Conservation (phyloP, 1,140 invertebrate species). For the Araneus ventricosus region DNA sequence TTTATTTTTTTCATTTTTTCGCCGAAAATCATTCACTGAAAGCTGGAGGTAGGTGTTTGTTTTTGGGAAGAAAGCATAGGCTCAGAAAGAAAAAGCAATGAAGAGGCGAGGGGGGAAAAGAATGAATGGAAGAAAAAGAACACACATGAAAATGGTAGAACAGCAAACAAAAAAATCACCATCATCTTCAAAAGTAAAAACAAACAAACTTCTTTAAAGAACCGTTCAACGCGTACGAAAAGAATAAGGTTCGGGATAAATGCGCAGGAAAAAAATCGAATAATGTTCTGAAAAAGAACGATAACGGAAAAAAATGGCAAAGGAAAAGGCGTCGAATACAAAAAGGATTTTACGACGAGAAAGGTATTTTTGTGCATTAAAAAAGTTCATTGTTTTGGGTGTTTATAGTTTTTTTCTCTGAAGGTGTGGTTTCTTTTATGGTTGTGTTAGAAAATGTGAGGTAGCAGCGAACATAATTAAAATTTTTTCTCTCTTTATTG, state of each 20-base stretch:
- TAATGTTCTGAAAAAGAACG: too few species aligned
- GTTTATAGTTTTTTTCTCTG: too few species aligned
- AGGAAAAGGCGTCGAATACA: too few species aligned
- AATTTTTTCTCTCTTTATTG: too few species aligned
- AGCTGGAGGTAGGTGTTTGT: background rate
- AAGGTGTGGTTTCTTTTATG: too few species aligned
- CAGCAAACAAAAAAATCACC: background rate
- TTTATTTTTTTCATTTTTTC: background rate
- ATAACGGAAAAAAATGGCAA: too few species aligned
- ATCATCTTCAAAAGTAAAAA: background rate
- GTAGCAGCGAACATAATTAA: too few species aligned
- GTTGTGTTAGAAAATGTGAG: too few species aligned
- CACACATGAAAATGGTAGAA: background rate
- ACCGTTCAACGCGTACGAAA: background rate
- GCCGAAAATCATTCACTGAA: background rate
- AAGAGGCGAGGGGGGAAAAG: background rate
- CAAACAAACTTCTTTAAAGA: background rate
- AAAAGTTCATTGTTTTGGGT: too few species aligned
- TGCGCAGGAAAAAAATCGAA: too few species aligned
- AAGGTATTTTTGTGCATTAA: too few species aligned
- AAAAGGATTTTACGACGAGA: too few species aligned
- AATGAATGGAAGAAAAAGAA: background rate
- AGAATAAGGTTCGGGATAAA: background rate
- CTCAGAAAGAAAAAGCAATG: background rate
- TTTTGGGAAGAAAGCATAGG: background rate